A percentile compares a stretch with the other conserved stretches of the same genome.
Evolutionary conservation across 2,888 invertebrate genomes (phyloP).

Genomic region (Pharmacophagus antenor): DNA sequence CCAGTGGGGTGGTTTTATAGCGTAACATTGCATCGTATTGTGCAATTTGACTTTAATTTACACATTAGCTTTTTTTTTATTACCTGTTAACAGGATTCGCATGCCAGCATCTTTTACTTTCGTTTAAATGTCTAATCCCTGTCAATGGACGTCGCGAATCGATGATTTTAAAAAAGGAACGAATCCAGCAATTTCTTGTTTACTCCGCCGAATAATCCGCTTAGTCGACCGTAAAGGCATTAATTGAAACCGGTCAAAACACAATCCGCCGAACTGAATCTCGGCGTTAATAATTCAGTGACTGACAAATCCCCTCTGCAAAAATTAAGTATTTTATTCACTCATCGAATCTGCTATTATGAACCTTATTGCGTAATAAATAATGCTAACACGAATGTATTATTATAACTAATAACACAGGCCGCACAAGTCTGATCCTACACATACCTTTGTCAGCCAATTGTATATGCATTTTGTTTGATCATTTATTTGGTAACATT

Average conservation of each 20-base stretch:
- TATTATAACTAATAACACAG: conserved; percentile 7
- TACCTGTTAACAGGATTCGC: not conserved
- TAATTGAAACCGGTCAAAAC: conserved; percentile 64
- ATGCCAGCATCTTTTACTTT: not conserved
- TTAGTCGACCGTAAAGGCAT: conserved; percentile 49
- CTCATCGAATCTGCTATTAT: conserved; percentile 16
- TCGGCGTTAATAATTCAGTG: conserved; percentile 48
- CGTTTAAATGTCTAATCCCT: conserved; percentile 10
- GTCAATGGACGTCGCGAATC: conserved; percentile 32
- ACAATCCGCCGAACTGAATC: conserved; percentile 43
- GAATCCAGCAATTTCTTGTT: conserved; percentile 25
- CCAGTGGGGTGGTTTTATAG: no score
- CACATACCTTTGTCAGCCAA: conserved; percentile 33
- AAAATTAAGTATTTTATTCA: conserved; percentile 28
- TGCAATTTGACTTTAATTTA: no score
- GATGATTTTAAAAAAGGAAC: conserved; percentile 12
- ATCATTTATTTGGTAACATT: conserved; percentile 10
- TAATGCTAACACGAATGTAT: not conserved
- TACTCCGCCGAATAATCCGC: conserved; percentile 47
- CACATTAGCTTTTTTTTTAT: not conserved
- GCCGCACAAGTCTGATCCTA: conserved; percentile 32
- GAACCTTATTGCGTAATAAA: not conserved
- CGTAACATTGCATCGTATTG: no score
- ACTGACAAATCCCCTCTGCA: conserved; percentile 63
- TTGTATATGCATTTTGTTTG: conserved; percentile 17